Evolutionary conservation across 2,113 vertebrate species (phyloP).

Genomic region (Thalassoma bifasciatum): DNA sequence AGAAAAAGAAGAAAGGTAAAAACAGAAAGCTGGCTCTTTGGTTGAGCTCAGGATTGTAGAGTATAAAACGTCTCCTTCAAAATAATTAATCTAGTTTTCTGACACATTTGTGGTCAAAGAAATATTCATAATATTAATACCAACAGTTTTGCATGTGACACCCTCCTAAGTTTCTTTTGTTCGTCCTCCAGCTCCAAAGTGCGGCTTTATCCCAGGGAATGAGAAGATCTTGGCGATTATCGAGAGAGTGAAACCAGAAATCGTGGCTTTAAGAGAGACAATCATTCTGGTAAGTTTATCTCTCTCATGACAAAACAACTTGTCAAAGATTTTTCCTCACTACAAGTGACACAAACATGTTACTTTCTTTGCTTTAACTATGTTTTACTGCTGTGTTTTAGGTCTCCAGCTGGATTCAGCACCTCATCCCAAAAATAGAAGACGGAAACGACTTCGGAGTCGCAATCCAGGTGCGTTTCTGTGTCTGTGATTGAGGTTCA

Average conservation of each 20-base stretch:
- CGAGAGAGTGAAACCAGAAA: slow-evolving; percentile 87
- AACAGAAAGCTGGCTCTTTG: neutral
- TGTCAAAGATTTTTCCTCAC: neutral
- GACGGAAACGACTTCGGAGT: slow-evolving; percentile 95
- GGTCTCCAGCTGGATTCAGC: slow-evolving; percentile 90
- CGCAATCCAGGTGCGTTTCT: slow-evolving; percentile 86
- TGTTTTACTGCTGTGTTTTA: slow-evolving; percentile 45
- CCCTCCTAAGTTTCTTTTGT: neutral
- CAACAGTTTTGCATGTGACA: too few relatives aligned
- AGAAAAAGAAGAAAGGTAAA: slow-evolving; percentile 84
- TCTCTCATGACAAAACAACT: too few relatives aligned
- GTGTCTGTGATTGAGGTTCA: neutral
- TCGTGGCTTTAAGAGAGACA: slow-evolving; percentile 86
- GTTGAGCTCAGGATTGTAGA: neutral
- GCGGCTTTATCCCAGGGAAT: slow-evolving; percentile 89
- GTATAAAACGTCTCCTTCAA: too few relatives aligned
- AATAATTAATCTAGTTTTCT: too few relatives aligned
- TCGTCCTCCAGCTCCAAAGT: slow-evolving; percentile 84
- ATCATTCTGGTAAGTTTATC: slow-evolving; percentile 82
- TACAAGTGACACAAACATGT: neutral
- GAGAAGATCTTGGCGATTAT: slow-evolving; percentile 83
- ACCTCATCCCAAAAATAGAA: slow-evolving; percentile 91
- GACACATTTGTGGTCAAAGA: too few relatives aligned
- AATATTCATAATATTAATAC: too few relatives aligned
- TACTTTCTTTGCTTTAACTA: neutral